A percentile compares a stretch with the other conserved stretches of the same genome.
phyloP scores from a whole-genome alignment of 2,113 vertebrate genomes.

The Aramus guarauna region DNA sequence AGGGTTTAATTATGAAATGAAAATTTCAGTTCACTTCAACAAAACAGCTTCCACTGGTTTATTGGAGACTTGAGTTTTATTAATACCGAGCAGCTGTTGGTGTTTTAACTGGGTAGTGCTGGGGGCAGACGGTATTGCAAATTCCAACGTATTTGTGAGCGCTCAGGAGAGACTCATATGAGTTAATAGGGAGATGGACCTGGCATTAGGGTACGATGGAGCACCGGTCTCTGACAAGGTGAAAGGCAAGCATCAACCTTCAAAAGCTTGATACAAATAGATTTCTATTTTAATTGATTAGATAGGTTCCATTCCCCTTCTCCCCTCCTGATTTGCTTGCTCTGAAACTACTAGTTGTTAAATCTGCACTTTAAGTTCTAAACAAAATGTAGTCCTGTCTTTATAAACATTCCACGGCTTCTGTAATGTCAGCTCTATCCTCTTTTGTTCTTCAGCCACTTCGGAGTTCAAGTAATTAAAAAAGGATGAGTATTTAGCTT shows the following conservation, averaged over 20 bases:
- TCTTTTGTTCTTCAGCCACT: background rate
- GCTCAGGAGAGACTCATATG: background rate
- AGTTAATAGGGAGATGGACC: background rate
- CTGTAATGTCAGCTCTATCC: background rate
- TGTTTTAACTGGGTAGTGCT: background rate
- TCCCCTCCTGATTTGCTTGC: background rate
- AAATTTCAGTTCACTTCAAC: background rate
- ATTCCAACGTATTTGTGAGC: background rate
- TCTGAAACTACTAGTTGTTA: background rate
- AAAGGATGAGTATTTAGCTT: background rate
- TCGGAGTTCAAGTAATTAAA: background rate
- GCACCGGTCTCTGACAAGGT: background rate
- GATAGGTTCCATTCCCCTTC: background rate
- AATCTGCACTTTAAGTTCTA: background rate
- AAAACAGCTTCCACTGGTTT: background rate
- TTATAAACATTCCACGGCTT: background rate
- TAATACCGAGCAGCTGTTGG: background rate
- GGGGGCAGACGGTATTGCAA: background rate
- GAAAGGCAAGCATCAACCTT: background rate
- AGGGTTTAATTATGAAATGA: background rate
- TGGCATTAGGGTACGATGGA: background rate
- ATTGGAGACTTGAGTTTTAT: background rate
- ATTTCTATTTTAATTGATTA: background rate
- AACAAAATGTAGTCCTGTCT: background rate
- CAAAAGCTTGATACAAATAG: background rate